These are phyloP conservation scores for Diorhabda sublineata DNA, from an alignment of 1,140 invertebrate species.

Conservation along the genomic window DNA sequence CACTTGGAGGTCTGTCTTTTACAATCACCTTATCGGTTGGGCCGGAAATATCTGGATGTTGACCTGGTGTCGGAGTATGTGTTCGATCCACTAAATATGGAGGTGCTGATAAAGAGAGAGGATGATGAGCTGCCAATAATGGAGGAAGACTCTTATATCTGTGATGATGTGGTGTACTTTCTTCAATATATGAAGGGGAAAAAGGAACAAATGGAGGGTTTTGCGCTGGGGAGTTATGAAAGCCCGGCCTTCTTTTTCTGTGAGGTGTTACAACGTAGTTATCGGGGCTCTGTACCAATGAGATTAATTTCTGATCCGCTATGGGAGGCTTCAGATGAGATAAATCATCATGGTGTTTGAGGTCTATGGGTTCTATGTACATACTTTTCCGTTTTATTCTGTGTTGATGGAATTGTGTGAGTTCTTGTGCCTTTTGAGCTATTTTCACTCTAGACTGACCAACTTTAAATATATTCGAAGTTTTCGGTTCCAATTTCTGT, in stretches of 20 bases:
- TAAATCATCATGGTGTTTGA: constrained; percentile 56
- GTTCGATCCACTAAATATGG: constrained; percentile 62
- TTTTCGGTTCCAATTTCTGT: constrained; percentile 37
- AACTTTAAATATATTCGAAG: constrained; percentile 40
- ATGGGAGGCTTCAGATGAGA: constrained; percentile 55
- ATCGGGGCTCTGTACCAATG: constrained; percentile 62
- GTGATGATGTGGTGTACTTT: constrained; percentile 49
- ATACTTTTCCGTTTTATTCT: constrained; percentile 62
- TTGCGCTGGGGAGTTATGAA: constrained; percentile 78
- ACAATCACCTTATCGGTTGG: constrained; percentile 55
- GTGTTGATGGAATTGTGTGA: constrained; percentile 44
- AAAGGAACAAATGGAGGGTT: constrained; percentile 81
- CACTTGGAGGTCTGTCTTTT: constrained; percentile 66
- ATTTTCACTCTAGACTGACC: constrained; percentile 51
- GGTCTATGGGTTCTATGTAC: constrained; percentile 59
- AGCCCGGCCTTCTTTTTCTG: constrained; percentile 74
- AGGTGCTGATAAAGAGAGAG: constrained; percentile 64
- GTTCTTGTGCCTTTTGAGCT: constrained; percentile 52
- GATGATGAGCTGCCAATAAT: constrained; percentile 56
- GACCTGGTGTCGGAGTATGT: constrained; percentile 52
- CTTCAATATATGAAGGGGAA: constrained; percentile 64
- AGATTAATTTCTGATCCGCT: constrained; percentile 57
- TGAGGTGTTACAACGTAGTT: constrained; percentile 80
- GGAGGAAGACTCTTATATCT: constrained; percentile 45
- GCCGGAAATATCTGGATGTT: constrained; percentile 46